phyloP scores from a whole-genome alignment of 2,113 vertebrate species.

The Pongo abelii region DNA sequence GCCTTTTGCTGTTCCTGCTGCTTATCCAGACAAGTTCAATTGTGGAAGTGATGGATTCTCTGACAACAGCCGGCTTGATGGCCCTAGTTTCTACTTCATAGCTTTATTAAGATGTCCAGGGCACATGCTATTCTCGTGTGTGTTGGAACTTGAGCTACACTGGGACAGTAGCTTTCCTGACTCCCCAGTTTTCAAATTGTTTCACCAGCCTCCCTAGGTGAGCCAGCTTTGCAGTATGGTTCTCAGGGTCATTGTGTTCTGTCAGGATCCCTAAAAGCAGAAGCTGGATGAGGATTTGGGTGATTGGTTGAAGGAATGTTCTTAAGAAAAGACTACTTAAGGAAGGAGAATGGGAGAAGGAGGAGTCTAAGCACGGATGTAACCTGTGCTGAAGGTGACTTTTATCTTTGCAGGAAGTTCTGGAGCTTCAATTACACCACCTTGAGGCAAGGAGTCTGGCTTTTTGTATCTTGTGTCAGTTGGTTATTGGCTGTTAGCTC shows the following conservation, averaged over 20 bases:
- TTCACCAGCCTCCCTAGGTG: background rate
- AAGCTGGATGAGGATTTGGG: background rate
- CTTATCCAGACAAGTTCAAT: background rate
- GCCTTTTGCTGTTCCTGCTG: background rate
- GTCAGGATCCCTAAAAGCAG: background rate
- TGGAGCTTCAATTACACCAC: accelerated
- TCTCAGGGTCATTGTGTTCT: background rate
- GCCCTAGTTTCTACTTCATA: too few relatives aligned
- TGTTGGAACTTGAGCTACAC: background rate
- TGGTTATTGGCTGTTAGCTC: background rate
- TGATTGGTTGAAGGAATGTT: background rate
- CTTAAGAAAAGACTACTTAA: background rate
- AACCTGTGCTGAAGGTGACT: background rate
- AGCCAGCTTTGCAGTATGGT: background rate
- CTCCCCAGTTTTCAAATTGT: background rate
- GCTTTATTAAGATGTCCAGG: background rate
- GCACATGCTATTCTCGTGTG: accelerated
- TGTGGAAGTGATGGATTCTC: background rate
- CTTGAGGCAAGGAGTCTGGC: background rate
- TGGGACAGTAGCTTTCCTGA: background rate
- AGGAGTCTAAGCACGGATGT: background rate
- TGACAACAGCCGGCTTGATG: too few relatives aligned
- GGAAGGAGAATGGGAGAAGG: accelerated
- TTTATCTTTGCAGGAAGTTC: background rate
- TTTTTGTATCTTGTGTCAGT: background rate